Percentiles rank a stretch among this genome's conserved stretches.
These are phyloP conservation scores for Enteromius trimaculatus DNA, from an alignment of 2,797 vertebrate species.

Conservation along the genomic window DNA sequence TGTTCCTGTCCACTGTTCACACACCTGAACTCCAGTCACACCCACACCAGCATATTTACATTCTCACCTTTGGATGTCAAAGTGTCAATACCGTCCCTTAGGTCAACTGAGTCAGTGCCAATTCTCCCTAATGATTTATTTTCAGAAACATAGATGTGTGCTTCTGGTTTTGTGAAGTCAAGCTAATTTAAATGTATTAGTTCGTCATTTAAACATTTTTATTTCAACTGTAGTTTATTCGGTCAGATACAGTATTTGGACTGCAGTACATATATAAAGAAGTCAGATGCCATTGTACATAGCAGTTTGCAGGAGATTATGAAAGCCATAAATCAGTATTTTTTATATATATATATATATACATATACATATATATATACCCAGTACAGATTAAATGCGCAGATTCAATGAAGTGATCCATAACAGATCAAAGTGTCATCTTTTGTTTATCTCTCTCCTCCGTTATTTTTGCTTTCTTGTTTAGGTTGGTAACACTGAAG, in stretches of 20 bases:
- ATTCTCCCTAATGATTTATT: background rate
- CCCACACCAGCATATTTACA: constrained; percentile 51
- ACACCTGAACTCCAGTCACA: constrained; percentile 39
- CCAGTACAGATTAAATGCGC: background rate
- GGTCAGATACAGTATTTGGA: background rate
- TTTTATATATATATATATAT: background rate
- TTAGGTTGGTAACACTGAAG: background rate
- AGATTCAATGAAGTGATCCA: background rate
- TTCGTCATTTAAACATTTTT: background rate
- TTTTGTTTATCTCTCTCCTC: background rate
- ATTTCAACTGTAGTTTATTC: background rate
- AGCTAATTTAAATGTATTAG: background rate
- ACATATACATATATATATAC: background rate
- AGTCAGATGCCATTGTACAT: background rate
- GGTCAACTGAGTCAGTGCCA: background rate
- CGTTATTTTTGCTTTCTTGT: background rate
- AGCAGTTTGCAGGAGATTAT: background rate
- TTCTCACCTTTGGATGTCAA: constrained; percentile 25
- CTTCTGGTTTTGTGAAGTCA: background rate
- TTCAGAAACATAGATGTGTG: background rate
- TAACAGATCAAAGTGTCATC: background rate
- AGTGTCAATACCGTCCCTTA: background rate
- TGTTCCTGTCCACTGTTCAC: constrained; percentile 37
- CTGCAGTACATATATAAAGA: background rate
- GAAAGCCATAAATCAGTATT: background rate